Evolutionary conservation across 2,797 vertebrate genomes (phyloP), one percentile per base, ranked within the genome.

Genomic region (Brotogeris chrysoptera): DNA sequence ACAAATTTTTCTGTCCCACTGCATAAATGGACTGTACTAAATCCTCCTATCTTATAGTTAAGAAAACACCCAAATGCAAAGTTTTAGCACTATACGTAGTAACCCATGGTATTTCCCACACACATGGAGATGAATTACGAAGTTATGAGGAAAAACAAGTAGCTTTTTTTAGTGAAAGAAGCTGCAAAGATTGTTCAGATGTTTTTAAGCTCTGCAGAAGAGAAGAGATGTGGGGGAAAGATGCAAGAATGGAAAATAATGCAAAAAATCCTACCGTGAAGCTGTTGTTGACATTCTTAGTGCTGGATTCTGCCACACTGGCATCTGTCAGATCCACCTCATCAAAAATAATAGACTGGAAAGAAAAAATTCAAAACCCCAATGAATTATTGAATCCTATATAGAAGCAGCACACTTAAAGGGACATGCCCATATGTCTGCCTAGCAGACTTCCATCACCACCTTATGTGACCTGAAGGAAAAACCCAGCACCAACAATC

Each of bases 201-300:
- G 18, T n/a, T 94, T 83, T 92, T 61, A 43, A 86, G 11, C 23
- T 44, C n/a, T 32, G 46, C 30, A 64, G 57, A 86, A 80, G 17
- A 78, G 50, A 72, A 25, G 6, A 23, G 28, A 90, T 23, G 12
- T 36, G 16, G 24, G 32, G 14, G 27, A 87, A 80, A 86, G 50
- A 71, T n/a, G 6, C 21, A 87, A 71, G 50, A 77, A 79, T 10
- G 34, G 46, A 43, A 83, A 71, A 49, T 11, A 47, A 21, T 11
- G 28, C 14, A 47, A 57, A 13, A 76, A 88, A 36, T 86, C 99
- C 98, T 98, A 99, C 99, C 36, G 99, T 99, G 95, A 99, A 99
- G 96, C 99, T 99, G 98, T 99, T 99, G 98, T 99, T 99, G 96
- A 99, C 98, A 93, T 99, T 99, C 97, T 99, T 99, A 85, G 99